Evolutionary conservation across 2,888 invertebrate genomes (phyloP), one percentile per base, ranked within the genome.

Genomic region (Eupithecia insigniata): DNA sequence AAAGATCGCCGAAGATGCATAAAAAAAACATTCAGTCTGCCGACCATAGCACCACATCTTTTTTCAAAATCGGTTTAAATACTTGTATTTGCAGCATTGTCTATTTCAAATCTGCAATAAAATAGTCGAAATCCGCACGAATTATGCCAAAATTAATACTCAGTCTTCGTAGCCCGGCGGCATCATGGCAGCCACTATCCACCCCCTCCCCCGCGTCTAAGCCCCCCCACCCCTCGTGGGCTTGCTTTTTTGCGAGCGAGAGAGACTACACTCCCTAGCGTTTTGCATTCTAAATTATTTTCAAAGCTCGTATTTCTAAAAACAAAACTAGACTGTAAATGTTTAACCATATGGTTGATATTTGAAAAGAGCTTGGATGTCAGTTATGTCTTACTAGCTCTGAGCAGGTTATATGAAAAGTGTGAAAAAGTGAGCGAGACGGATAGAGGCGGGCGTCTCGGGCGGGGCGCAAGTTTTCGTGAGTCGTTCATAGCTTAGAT

Each of bases 371-470:
- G 1, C 2, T 7, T 46, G 2, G 2, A 0, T 0, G 43, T 69
- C 58, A 78, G 30, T 79, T 89, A 69, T 60, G 75, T 39, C 87
- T 16, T 84, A 89, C 71, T 55, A 66, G 6, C 77, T 67, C 67
- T 82, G 78, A 61, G 74, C 28, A n/a, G 69, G 75, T 79, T 78
- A 85, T 81, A 89, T 92, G 93, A 94, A 94, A 94, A 94, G 93
- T 94, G 93, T 92, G 92, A 94, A 94, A 94, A 94, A 94, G 88
- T 88, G 94, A 94, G 92, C 93, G 94, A 92, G 94, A 94, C 89
- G 89, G 93, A 93, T 94, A 94, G 92, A 92, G 89, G 89, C 91
- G 85, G 84, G 87, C 91, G 90, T 92, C 93, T 93, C 93, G 94
- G 94, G 93, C 92, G 93, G 93, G 85, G 93, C 91, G 88, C 92